phyloP scores from a whole-genome alignment of 2,113 vertebrate species.

The Etheostoma cragini region DNA sequence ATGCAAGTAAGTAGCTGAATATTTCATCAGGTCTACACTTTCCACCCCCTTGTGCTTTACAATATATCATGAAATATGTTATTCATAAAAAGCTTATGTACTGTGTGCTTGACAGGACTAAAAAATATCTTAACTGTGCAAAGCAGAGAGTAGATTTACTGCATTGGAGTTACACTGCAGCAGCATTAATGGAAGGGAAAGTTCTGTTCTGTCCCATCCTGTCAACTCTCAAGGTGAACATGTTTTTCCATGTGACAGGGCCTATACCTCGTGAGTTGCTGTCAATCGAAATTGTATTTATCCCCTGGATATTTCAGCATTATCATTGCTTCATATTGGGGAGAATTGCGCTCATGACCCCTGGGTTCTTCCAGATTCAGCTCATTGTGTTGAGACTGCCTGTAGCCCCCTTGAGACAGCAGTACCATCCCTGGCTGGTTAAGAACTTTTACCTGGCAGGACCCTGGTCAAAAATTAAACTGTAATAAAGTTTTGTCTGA shows the following conservation, averaged over 20 bases:
- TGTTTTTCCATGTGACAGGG: constrained; percentile 50
- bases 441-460: neutral
- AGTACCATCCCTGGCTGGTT: constrained; percentile 8
- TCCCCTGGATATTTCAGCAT: constrained; percentile 46
- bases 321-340: constrained; percentile 31
- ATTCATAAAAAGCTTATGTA: constrained; percentile 26
- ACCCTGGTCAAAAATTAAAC: constrained; percentile 27
- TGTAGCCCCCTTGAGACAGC: constrained; percentile 23
- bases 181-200: constrained; percentile 26
- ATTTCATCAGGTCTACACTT: constrained; percentile 8
- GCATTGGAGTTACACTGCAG: constrained; percentile 16
- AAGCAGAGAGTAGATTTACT: constrained; percentile 12
- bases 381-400: constrained; percentile 22
- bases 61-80: constrained; percentile 19
- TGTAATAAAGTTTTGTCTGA: constrained; percentile 48
- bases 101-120: constrained; percentile 15
- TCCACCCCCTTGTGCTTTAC: neutral
- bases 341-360: constrained; percentile 17
- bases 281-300: constrained; percentile 52
- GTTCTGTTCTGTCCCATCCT: constrained; percentile 25
- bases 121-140: constrained; percentile 16
- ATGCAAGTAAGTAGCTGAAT: constrained; percentile 17
- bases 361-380: constrained; percentile 28
- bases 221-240: constrained; percentile 52
- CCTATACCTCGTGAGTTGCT: constrained; percentile 36